A percentile compares a stretch with the other conserved stretches of the same genome.
These are phyloP conservation scores for Drosophila dives DNA, from an alignment of 2,888 invertebrate species.

Conservation along the genomic window DNA sequence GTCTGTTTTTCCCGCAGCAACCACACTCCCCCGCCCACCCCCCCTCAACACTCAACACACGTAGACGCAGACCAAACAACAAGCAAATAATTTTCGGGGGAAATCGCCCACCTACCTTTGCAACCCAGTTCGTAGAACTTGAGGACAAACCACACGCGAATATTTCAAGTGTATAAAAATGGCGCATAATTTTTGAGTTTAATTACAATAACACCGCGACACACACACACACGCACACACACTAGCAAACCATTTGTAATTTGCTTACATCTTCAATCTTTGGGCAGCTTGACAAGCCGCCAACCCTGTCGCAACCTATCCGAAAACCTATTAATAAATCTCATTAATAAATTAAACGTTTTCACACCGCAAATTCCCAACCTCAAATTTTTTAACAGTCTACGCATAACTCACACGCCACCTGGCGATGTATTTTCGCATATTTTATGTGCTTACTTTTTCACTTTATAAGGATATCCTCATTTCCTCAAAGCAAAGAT, in stretches of 20 bases:
- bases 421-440: constrained; percentile 23
- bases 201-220: constrained; percentile 66
- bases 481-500: neutral
- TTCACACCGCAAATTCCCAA: constrained; percentile 58
- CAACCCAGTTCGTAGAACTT: neutral
- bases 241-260: constrained; percentile 5
- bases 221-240: neutral
- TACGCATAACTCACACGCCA: constrained; percentile 4
- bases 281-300: neutral
- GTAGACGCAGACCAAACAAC: constrained; percentile 33
- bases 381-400: constrained; percentile 1
- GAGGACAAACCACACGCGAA: constrained; percentile 18
- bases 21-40: constrained; percentile 6
- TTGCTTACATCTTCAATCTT: constrained; percentile 1
- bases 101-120: neutral
- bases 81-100: constrained; percentile 43
- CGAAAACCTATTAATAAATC: constrained; percentile 73
- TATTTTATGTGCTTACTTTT: constrained; percentile 26
- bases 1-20: constrained; percentile 30
- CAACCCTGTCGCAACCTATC: constrained; percentile 31
- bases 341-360: constrained; percentile 79
- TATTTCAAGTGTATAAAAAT: constrained; percentile 58
- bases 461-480: neutral
- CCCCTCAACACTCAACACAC: constrained; percentile 24
- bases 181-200: constrained; percentile 66